phyloP scores from a whole-genome alignment of 1,140 invertebrate species.

The Vollenhovia emeryi region DNA sequence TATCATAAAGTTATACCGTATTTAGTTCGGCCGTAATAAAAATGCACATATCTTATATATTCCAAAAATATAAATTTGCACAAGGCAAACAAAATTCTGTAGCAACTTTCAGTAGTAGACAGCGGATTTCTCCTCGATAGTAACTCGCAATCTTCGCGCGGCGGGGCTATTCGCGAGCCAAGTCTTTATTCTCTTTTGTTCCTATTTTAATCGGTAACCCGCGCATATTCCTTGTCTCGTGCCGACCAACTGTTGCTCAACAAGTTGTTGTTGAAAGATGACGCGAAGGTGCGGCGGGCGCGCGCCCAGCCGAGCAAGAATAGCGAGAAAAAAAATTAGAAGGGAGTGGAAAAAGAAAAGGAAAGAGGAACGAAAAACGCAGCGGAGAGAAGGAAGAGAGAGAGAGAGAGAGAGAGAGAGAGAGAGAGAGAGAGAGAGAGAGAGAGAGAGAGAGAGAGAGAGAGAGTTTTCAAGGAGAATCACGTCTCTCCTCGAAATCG shows the following conservation, averaged over 20 bases:
- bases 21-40: neutral
- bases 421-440: too few relatives aligned
- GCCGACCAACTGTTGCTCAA: slow-evolving; percentile 70
- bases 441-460: neutral
- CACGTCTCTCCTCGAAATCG: slow-evolving; percentile 63
- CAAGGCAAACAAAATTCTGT: neutral
- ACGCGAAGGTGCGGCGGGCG: slow-evolving; percentile 47
- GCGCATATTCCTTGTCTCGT: slow-evolving; percentile 53
- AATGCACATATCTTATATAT: neutral
- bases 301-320: slow-evolving; percentile 18
- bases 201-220: slow-evolving; percentile 27
- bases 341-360: neutral
- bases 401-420: slow-evolving; percentile 13
- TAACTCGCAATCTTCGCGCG: neutral
- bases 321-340: neutral
- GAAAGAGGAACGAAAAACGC: slow-evolving; percentile 34
- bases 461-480: slow-evolving; percentile 48
- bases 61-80: neutral
- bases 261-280: slow-evolving; percentile 63
- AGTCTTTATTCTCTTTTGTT: slow-evolving; percentile 15
- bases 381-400: slow-evolving; percentile 15
- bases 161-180: slow-evolving; percentile 13
- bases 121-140: neutral
- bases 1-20: neutral
- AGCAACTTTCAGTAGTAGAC: neutral